Percentiles rank a stretch among this genome's conserved stretches.
Conservation (phyloP, 2,888 invertebrate species). For the Epicampocera succincta region DNA sequence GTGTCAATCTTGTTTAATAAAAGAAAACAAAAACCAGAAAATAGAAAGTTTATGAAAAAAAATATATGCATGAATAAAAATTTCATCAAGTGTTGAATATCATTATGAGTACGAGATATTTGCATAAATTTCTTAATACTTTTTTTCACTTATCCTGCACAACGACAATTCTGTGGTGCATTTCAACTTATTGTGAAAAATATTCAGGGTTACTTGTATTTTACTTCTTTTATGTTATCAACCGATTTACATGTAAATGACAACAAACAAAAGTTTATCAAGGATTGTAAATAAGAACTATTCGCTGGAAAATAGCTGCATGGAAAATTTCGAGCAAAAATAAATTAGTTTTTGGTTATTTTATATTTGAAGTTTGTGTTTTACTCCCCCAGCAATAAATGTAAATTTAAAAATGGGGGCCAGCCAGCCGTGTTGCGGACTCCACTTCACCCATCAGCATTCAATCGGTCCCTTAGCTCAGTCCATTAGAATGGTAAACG, state of each 20-base stretch:
- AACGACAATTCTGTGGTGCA: slow-evolving; percentile 7
- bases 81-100: slow-evolving; percentile 59
- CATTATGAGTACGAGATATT: slow-evolving; percentile 43
- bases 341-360: no score
- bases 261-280: slow-evolving; percentile 36
- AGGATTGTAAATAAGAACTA: slow-evolving; percentile 53
- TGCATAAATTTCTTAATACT: slow-evolving; percentile 49
- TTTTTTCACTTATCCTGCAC: slow-evolving; percentile 26
- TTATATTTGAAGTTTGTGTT: no score
- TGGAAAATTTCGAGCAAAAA: slow-evolving; percentile 24
- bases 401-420: no score
- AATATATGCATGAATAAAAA: slow-evolving; percentile 27
- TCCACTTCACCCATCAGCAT: no score
- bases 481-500: no score
- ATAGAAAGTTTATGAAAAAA: slow-evolving; percentile 17
- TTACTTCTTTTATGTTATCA: slow-evolving; percentile 10
- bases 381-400: no score
- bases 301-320: slow-evolving; percentile 25
- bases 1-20: slow-evolving; percentile 61
- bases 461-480: no score
- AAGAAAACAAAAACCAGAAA: slow-evolving; percentile 11
- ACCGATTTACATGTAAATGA: slow-evolving; percentile 65
- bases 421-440: no score
- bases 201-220: slow-evolving; percentile 44
- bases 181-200: slow-evolving; percentile 27